These are phyloP conservation scores for Chitala chitala DNA, from an alignment of 2,113 vertebrate genomes.

Conservation along the genomic window DNA sequence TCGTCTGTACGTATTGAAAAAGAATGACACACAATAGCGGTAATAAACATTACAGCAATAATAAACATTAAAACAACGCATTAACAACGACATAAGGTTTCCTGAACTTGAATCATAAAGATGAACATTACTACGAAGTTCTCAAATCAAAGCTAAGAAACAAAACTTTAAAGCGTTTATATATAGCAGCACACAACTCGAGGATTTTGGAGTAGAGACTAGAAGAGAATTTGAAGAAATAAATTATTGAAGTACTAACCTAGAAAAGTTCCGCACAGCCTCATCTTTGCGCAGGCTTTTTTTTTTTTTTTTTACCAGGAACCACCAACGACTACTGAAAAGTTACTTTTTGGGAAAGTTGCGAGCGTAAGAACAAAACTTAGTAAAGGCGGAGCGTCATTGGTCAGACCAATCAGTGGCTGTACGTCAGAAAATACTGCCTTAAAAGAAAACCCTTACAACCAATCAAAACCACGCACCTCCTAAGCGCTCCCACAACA, in stretches of 20 bases:
- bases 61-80: background rate
- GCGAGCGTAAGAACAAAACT: conserved; percentile 64
- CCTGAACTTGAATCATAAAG: background rate
- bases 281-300: conserved; percentile 63
- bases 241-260: conserved; percentile 58
- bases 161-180: background rate
- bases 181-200: background rate
- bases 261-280: conserved; percentile 75
- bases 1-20: no score
- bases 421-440: conserved; percentile 40
- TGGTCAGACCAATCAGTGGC: conserved; percentile 62
- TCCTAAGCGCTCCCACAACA: conserved; percentile 44
- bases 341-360: conserved; percentile 65
- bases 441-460: conserved; percentile 39
- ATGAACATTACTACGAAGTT: background rate
- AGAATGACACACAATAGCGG: no score
- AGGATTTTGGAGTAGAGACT: background rate
- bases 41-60: background rate
- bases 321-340: conserved; percentile 40
- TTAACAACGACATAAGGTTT: background rate
- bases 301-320: conserved; percentile 20
- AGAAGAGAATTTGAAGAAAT: background rate
- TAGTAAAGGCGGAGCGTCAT: conserved; percentile 39
- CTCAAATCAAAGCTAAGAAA: background rate
- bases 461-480: conserved; percentile 59